These are phyloP conservation scores for Gila orcuttii DNA, from an alignment of 2,113 vertebrate species.

Conservation along the genomic window DNA sequence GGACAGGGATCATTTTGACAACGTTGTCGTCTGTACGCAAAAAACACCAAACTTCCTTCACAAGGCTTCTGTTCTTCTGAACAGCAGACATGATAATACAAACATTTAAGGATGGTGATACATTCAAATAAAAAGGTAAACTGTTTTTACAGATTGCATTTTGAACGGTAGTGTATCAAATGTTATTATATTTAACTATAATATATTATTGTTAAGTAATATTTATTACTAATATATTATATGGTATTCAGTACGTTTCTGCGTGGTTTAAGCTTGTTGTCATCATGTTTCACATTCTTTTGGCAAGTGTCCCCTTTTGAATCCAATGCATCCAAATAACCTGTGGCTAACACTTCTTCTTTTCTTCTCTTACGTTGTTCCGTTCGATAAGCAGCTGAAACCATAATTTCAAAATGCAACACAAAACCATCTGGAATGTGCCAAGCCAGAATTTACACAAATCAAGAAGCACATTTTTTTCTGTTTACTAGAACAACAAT, in stretches of 20 bases:
- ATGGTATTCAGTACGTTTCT: too few relatives aligned
- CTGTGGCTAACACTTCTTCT: conserved; percentile 21
- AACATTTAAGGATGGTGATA: background rate
- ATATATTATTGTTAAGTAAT: background rate
- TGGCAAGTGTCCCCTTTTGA: background rate
- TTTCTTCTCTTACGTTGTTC: background rate
- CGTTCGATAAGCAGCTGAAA: conserved; percentile 17
- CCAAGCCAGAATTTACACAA: conserved; percentile 13
- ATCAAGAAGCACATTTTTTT: background rate
- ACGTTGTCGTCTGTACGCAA: too few relatives aligned
- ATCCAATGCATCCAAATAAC: conserved; percentile 13
- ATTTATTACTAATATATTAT: too few relatives aligned
- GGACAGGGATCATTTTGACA: too few relatives aligned
- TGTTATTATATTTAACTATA: background rate
- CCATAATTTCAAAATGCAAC: conserved; percentile 13
- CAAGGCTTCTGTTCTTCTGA: background rate
- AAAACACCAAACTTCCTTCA: too few relatives aligned
- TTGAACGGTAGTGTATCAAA: background rate
- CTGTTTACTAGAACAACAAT: conserved; percentile 1
- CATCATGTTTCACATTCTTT: background rate
- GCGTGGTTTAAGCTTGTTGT: background rate
- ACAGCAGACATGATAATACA: background rate
- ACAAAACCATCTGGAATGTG: conserved; percentile 17
- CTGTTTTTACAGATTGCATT: background rate
- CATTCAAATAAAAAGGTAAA: background rate